A percentile compares a stretch with the other conserved stretches of the same genome.
Conservation (phyloP, 2,797 vertebrate species). For the Coilia nasus region DNA sequence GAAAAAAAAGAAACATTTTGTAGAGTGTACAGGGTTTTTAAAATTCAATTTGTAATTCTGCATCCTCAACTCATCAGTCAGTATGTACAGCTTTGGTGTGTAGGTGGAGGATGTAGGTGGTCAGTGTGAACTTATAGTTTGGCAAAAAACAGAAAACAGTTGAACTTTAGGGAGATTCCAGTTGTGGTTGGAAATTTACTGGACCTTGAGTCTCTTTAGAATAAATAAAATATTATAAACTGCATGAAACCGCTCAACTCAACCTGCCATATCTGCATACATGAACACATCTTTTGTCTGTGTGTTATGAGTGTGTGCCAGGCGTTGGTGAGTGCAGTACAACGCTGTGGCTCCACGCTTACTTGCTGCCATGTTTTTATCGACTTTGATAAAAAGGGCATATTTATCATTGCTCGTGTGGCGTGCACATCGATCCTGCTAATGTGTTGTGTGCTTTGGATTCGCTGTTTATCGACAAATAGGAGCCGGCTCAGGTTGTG, state of each 20-base stretch:
- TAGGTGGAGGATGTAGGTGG: background rate
- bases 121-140: background rate
- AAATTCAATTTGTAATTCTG: too few relatives aligned
- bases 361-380: background rate
- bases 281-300: too few relatives aligned
- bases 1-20: too few relatives aligned
- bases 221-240: too few relatives aligned
- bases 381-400: conserved; percentile 21
- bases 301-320: too few relatives aligned
- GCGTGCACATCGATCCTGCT: conserved; percentile 11
- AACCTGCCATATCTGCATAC: too few relatives aligned
- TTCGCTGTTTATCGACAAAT: conserved; percentile 22
- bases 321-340: background rate
- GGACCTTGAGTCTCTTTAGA: too few relatives aligned
- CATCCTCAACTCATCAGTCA: too few relatives aligned
- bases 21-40: too few relatives aligned
- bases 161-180: too few relatives aligned
- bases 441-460: conserved; percentile 3
- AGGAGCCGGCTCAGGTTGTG: conserved; percentile 25
- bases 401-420: conserved; percentile 8
- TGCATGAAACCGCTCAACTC: too few relatives aligned
- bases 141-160: background rate
- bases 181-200: too few relatives aligned
- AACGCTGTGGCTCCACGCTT: background rate
- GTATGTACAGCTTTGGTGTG: background rate